Conservation (phyloP, 2,113 vertebrate species). For the Aegotheles bennettii region DNA sequence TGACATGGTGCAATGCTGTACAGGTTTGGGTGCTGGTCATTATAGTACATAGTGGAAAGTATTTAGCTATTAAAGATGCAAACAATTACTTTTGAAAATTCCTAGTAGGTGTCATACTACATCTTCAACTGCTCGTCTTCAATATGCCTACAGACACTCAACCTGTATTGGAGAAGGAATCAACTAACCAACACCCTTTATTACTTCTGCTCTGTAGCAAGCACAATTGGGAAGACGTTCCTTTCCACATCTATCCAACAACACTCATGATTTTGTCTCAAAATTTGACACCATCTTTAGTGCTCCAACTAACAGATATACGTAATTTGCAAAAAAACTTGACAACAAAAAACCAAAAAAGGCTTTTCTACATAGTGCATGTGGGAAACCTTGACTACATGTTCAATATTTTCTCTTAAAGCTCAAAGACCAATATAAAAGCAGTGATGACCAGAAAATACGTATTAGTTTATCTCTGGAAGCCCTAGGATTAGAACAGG, state of each 20-base stretch:
- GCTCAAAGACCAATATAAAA: not conserved
- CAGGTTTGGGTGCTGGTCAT: not conserved
- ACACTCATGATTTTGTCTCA: not conserved
- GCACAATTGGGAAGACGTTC: not conserved
- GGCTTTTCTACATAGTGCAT: not conserved
- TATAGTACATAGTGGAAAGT: not conserved
- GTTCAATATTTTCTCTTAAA: not conserved
- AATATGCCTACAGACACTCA: not conserved
- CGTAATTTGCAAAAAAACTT: not conserved
- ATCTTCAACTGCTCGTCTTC: not conserved
- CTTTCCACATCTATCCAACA: not conserved
- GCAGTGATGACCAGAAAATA: not conserved
- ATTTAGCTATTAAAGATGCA: not conserved
- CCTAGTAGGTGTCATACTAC: rapidly evolving
- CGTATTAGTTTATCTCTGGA: not conserved
- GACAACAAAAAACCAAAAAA: not conserved
- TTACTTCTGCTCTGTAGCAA: not conserved
- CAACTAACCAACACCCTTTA: not conserved
- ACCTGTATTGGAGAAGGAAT: not conserved
- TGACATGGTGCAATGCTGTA: not conserved
- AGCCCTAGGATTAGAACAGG: not conserved
- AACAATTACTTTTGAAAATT: not conserved
- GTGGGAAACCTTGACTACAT: not conserved
- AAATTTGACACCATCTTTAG: not conserved
- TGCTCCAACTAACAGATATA: not conserved